Conservation (phyloP, 2,888 invertebrate genomes). For the Ceratothoa steindachneri region DNA sequence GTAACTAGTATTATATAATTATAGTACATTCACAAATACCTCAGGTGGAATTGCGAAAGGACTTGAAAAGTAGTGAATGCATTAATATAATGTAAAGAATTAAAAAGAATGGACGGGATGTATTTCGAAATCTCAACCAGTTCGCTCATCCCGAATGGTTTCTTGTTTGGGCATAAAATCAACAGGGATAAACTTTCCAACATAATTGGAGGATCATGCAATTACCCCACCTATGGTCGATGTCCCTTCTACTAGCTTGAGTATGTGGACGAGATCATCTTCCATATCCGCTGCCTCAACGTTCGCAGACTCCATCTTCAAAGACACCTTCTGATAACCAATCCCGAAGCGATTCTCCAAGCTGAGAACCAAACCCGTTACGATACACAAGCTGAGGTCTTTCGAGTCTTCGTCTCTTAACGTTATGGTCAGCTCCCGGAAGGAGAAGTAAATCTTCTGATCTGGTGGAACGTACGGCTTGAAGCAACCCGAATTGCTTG, state of each 20-base stretch:
- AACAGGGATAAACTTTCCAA: too few relatives aligned
- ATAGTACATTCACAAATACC: too few relatives aligned
- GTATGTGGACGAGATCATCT: conserved; percentile 40
- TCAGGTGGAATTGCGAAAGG: too few relatives aligned
- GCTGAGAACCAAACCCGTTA: conserved; percentile 41
- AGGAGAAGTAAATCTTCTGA: conserved; percentile 40
- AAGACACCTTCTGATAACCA: conserved; percentile 38
- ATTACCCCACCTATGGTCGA: conserved; percentile 36
- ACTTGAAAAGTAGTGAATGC: too few relatives aligned
- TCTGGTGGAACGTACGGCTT: conserved; percentile 28
- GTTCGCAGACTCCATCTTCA: conserved; percentile 38
- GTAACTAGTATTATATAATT: too few relatives aligned
- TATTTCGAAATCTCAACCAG: too few relatives aligned
- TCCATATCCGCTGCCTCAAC: conserved; percentile 42
- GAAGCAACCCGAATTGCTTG: background rate
- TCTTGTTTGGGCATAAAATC: too few relatives aligned
- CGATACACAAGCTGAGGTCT: conserved; percentile 32
- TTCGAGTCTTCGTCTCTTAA: conserved; percentile 26
- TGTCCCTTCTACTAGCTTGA: conserved; percentile 36
- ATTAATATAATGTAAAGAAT: too few relatives aligned
- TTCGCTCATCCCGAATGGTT: too few relatives aligned
- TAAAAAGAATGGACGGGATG: too few relatives aligned
- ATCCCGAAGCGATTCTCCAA: conserved; percentile 36
- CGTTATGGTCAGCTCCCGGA: conserved; percentile 35
- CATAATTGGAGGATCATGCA: too few relatives aligned